phyloP scores from a whole-genome alignment of 2,797 vertebrate genomes.

The Hypotaenidia philippensis region DNA sequence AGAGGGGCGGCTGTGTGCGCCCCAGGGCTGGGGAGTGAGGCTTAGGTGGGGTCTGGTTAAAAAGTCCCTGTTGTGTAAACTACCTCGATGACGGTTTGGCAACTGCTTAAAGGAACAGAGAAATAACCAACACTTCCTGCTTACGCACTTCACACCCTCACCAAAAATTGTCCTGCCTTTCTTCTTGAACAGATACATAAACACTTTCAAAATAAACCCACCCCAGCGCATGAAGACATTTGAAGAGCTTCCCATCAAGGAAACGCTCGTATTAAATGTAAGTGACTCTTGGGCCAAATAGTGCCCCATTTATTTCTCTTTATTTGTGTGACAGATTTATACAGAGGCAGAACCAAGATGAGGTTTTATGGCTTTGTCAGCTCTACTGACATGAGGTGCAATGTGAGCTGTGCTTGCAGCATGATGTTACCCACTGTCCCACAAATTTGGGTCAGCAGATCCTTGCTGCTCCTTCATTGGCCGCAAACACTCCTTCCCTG shows the following conservation, averaged over 20 bases:
- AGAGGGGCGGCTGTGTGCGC: background rate
- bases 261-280: slow-evolving; percentile 81
- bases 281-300: slow-evolving; percentile 37
- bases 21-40: background rate
- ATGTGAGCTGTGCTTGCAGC: background rate
- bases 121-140: background rate
- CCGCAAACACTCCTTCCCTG: background rate
- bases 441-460: background rate
- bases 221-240: slow-evolving; percentile 85
- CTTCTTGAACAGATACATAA: slow-evolving; percentile 85
- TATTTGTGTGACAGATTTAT: background rate
- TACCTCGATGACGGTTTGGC: accelerated
- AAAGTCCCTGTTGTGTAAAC: background rate
- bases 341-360: background rate
- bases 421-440: background rate
- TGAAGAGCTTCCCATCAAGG: slow-evolving; percentile 84
- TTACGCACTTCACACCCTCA: background rate
- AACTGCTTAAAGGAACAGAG: background rate
- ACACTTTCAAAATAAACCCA: slow-evolving; percentile 77
- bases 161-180: background rate
- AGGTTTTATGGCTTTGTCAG: background rate
- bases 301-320: background rate
- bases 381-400: background rate
- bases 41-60: background rate
- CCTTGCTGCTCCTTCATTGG: background rate